Conservation (phyloP, 1,140 invertebrate genomes). For the Sweltsa coloradensis region DNA sequence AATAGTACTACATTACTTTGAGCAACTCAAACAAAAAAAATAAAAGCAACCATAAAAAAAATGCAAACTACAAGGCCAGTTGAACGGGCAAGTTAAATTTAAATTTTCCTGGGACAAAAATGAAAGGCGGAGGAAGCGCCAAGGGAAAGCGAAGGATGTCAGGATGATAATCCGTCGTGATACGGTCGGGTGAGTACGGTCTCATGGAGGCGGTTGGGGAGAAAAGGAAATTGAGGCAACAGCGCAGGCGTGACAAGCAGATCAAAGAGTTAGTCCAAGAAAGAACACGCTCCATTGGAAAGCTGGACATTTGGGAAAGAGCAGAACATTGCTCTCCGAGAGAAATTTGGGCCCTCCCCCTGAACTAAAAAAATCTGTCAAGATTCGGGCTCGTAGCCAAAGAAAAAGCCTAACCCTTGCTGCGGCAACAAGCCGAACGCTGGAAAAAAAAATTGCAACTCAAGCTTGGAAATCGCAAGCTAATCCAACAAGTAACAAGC, state of each 20-base stretch:
- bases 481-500: conserved; percentile 22
- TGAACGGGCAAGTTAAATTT: conserved; percentile 29
- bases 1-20: conserved; percentile 41
- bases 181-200: conserved; percentile 48
- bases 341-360: conserved; percentile 46
- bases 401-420: conserved; percentile 35
- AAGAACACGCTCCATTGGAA: conserved; percentile 46
- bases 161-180: conserved; percentile 37
- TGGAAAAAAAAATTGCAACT: conserved; percentile 36
- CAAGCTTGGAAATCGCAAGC: conserved; percentile 31
- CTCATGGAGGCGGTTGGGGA: conserved; percentile 47
- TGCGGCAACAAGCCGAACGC: conserved; percentile 38
- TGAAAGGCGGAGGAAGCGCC: conserved; percentile 39
- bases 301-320: conserved; percentile 44
- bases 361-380: conserved; percentile 36
- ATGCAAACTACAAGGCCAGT: conserved; percentile 25
- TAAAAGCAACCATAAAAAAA: conserved; percentile 18
- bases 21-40: conserved; percentile 37
- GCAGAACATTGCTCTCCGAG: conserved; percentile 39
- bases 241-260: conserved; percentile 46
- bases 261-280: conserved; percentile 46
- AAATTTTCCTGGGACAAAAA: conserved; percentile 23
- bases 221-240: conserved; percentile 45
- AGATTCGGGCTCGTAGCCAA: conserved; percentile 35
- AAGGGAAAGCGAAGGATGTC: conserved; percentile 40